These are phyloP conservation scores for Orthochromis malagaraziensis DNA, from an alignment of 2,113 vertebrate genomes.

Conservation along the genomic window DNA sequence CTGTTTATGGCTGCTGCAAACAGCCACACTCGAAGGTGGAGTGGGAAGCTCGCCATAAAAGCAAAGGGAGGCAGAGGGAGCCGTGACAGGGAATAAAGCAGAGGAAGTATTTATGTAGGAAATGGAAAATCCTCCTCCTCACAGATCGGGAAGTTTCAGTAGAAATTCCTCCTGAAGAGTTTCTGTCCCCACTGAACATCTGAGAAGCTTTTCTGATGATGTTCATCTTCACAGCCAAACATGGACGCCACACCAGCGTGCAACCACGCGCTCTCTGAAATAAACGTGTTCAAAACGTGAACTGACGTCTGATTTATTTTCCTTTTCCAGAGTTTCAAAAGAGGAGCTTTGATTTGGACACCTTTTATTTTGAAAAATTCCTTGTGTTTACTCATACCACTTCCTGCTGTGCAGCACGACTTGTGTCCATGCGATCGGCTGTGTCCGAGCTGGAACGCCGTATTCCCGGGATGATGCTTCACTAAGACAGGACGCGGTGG, in stretches of 20 bases:
- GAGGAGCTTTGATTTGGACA: neutral
- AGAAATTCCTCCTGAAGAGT: neutral
- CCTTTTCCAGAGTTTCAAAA: neutral
- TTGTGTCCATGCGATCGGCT: neutral
- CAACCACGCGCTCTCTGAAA: accelerated
- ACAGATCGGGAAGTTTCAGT: neutral
- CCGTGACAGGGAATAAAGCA: neutral
- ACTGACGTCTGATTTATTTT: neutral
- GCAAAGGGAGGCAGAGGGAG: neutral
- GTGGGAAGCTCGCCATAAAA: neutral
- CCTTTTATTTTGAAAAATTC: neutral
- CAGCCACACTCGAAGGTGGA: neutral
- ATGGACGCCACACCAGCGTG: neutral
- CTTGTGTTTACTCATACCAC: neutral
- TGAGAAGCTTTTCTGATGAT: neutral
- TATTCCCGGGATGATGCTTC: neutral
- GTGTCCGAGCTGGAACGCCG: neutral
- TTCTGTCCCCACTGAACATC: neutral
- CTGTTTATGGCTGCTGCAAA: neutral
- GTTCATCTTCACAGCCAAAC: neutral
- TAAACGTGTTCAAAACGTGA: neutral
- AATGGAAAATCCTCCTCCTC: neutral
- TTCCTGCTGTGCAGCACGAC: neutral
- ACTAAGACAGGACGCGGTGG: neutral
- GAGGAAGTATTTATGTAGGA: neutral